A percentile compares a stretch with the other conserved stretches of the same genome.
Conservation (phyloP, 2,113 vertebrate genomes). For the Chamaetylas fuelleborni region DNA sequence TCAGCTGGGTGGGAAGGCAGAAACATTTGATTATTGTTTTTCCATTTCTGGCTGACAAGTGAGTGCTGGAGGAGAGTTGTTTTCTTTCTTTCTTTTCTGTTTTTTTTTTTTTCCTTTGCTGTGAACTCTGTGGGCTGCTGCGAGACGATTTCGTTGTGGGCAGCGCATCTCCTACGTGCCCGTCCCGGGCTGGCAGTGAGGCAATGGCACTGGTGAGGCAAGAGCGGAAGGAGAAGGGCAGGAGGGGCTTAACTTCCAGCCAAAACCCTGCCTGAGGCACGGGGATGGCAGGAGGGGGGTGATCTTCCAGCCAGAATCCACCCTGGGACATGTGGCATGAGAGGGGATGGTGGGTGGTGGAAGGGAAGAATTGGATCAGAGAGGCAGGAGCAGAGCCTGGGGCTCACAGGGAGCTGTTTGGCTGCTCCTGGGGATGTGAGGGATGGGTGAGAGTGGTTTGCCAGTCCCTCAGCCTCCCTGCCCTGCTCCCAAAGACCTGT, state of each 20-base stretch:
- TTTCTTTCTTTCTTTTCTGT: not conserved
- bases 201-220: not conserved
- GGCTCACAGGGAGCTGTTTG: fast-evolving
- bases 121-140: conserved; percentile 40
- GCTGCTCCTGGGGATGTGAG: fast-evolving
- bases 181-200: not conserved
- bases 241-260: not conserved
- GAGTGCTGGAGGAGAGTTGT: not conserved
- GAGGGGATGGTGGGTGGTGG: not conserved
- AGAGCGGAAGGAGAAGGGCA: not conserved
- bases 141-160: not conserved
- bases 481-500: fast-evolving
- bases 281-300: not conserved
- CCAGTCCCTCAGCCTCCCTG: not conserved
- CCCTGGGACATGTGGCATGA: fast-evolving
- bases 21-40: not conserved
- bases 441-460: not conserved
- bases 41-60: not conserved
- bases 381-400: not conserved
- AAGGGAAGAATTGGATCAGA: not conserved
- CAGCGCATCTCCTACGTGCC: not conserved
- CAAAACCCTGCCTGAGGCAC: not conserved
- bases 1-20: not conserved
- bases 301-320: not conserved
- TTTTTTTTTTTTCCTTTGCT: not conserved